These are phyloP conservation scores for Colinus virginianus DNA, from an alignment of 2,113 vertebrate genomes.

Conservation along the genomic window DNA sequence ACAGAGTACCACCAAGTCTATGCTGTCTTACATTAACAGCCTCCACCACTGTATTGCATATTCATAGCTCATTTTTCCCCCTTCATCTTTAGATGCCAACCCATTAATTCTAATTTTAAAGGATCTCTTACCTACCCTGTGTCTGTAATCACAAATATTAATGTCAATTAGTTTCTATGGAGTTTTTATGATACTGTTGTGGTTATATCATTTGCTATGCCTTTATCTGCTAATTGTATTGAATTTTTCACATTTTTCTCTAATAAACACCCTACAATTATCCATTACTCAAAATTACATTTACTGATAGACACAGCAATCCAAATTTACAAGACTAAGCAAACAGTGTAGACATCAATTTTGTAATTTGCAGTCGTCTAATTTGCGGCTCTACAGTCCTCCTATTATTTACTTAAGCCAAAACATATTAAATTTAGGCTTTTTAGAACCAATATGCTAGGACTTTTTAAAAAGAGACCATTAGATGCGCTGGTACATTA, in stretches of 20 bases:
- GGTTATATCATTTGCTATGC: slow-evolving; percentile 27
- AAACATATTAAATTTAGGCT: neutral
- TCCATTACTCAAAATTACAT: slow-evolving; percentile 43
- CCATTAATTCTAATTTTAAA: slow-evolving; percentile 39
- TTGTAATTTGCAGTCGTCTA: neutral
- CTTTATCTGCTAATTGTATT: slow-evolving; percentile 38
- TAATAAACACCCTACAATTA: slow-evolving; percentile 51
- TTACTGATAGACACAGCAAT: slow-evolving; percentile 31
- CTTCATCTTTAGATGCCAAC: neutral
- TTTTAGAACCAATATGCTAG: slow-evolving; percentile 39
- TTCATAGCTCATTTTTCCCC: slow-evolving; percentile 7
- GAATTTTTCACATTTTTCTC: slow-evolving; percentile 5
- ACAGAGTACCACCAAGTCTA: neutral
- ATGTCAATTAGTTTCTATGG: slow-evolving; percentile 45
- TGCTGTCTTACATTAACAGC: neutral
- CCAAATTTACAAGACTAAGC: slow-evolving; percentile 38
- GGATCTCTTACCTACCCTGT: slow-evolving; percentile 17
- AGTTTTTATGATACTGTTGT: neutral
- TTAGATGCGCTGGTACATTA: slow-evolving; percentile 15
- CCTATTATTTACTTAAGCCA: slow-evolving; percentile 37
- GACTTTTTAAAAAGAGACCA: slow-evolving; percentile 23
- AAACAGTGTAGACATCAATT: slow-evolving; percentile 22
- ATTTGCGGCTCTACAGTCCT: neutral
- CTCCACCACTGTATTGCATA: neutral
- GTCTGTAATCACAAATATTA: slow-evolving; percentile 9